These are phyloP conservation scores for Poeciliopsis retropinna DNA, from an alignment of 2,113 vertebrate species.

Conservation along the genomic window DNA sequence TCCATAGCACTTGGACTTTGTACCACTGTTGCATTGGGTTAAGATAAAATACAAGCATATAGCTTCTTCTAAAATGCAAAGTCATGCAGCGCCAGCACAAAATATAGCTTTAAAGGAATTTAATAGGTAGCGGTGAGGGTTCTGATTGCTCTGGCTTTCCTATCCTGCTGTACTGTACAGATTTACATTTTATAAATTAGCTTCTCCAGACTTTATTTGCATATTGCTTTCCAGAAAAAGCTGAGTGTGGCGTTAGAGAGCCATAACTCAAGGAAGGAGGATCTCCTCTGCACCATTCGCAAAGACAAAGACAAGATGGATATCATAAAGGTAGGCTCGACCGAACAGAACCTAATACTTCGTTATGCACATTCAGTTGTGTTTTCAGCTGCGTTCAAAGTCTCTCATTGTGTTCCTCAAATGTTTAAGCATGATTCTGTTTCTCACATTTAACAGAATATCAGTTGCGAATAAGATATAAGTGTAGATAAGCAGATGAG, in stretches of 20 bases:
- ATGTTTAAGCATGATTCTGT: neutral
- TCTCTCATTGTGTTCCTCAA: conserved; percentile 21
- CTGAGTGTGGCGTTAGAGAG: conserved; percentile 78
- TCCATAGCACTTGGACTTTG: neutral
- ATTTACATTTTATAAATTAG: neutral
- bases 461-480: neutral
- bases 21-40: neutral
- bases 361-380: conserved; percentile 33
- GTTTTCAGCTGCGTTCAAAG: conserved; percentile 43
- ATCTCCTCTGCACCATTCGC: conserved; percentile 67
- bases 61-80: neutral
- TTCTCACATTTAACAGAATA: neutral
- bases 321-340: conserved; percentile 77
- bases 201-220: conserved; percentile 17
- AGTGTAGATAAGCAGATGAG: neutral
- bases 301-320: conserved; percentile 76
- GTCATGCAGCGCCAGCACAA: neutral
- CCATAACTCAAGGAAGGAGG: conserved; percentile 70
- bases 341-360: conserved; percentile 46
- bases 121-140: neutral
- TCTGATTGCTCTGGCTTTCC: neutral
- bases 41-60: neutral
- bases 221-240: conserved; percentile 72
- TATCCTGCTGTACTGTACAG: neutral
- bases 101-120: neutral